phyloP scores from a whole-genome alignment of 35 echinoderm and acorn worm species.

The Apostichopus parvimensis region DNA sequence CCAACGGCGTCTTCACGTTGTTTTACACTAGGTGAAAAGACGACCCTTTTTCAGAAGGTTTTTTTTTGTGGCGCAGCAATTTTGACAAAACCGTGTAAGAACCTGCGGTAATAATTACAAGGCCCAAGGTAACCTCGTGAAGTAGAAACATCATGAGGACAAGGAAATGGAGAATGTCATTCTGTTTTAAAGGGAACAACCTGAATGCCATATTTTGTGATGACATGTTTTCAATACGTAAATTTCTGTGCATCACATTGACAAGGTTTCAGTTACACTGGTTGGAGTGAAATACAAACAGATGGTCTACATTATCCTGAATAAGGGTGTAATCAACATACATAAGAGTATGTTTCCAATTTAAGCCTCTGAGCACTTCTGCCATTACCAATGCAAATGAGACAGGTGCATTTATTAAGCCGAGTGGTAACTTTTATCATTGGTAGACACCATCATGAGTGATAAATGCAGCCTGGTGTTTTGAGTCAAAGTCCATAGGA shows the following conservation, averaged over 20 bases:
- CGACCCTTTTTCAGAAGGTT: conserved; percentile 38
- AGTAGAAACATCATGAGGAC: conserved; percentile 36
- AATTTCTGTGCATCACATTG: conserved; percentile 56
- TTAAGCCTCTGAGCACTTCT: conserved; percentile 46
- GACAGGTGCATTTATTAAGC: conserved; percentile 56
- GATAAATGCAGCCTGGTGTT: conserved; percentile 51
- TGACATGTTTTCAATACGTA: conserved; percentile 59
- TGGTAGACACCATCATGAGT: conserved; percentile 41
- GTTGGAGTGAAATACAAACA: conserved; percentile 58
- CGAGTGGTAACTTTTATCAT: conserved; percentile 64
- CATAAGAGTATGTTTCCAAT: conserved; percentile 57
- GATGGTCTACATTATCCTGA: conserved; percentile 19
- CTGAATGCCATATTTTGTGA: conserved; percentile 61
- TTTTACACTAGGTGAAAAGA: conserved; percentile 43
- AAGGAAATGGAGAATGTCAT: conserved; percentile 14
- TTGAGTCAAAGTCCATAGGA: conserved; percentile 28
- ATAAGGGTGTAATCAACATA: conserved; percentile 64
- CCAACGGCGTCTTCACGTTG: conserved; percentile 67
- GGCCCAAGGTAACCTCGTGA: conserved; percentile 55
- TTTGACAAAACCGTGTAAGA: too few species aligned
- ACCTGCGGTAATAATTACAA: conserved; percentile 33
- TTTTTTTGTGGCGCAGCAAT: conserved; percentile 57
- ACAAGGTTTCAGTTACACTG: conserved; percentile 57
- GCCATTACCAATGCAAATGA: conserved; percentile 59
- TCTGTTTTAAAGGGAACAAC: conserved; percentile 43